Base-by-base conservation (phyloP, 1,140 invertebrate species). In the Tetraneura akinire region DNA sequence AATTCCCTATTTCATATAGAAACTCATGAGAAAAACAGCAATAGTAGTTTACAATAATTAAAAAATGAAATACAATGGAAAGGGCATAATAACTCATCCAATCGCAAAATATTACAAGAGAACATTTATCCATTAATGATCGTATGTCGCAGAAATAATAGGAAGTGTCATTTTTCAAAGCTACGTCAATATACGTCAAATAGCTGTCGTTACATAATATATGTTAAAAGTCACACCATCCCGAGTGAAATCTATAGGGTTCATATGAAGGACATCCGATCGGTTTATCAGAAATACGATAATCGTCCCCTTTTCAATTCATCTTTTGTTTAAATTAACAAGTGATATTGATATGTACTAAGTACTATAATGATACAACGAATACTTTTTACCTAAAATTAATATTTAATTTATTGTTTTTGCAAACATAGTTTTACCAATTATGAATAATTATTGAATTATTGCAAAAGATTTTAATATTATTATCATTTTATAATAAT, bases 111-210 rank as follows among this genome's bases (percentile, higher is more conserved):
- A 13, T 47, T 9, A 21, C 1, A 21, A 71, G 26, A 71, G 9
- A 51, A 49, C 23, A 3, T 55, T 76, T 53, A 60, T 78, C 53
- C 62, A 78, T 78, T 78, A 78, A 78, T 62, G 74, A 62, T 78
- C 21, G 37, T 51, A 55, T 49, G 73, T 76, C 73, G 0, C 21
- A 13, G 29, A n/a, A n/a, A 60, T 78, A 78, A 60, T 60, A 78
- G 74, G 55, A 51, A 32, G 55, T 62, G 62, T 60, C 55, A 78
- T 78, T 78, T 78, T 78, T 78, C 74, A 78, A 51, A n/a, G 9
- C 26, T 60, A 32, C 55, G 55, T 78, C 74, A 78, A 62, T 78
- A 47, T 29, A 78, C 74, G 55, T 78, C 74, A 60, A 78, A 78
- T 47, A 78, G 55, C 74, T 78, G 74, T 62, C 74, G 37, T 62